These are phyloP conservation scores for Leiothrix lutea DNA, from an alignment of 2,113 vertebrate genomes.

Conservation along the genomic window DNA sequence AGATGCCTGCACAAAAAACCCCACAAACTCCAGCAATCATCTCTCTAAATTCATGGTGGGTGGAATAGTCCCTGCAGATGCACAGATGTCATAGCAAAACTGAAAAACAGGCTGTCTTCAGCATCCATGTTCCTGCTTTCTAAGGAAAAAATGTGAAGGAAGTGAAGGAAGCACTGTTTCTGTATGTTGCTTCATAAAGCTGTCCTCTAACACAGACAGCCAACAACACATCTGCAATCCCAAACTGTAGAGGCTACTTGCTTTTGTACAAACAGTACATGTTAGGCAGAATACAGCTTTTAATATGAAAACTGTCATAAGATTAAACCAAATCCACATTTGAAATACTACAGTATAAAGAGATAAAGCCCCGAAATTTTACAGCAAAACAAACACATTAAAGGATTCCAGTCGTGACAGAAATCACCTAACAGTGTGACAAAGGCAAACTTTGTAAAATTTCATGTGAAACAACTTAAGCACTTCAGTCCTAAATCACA, in stretches of 20 bases:
- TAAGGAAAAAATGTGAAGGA: background rate
- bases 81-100: background rate
- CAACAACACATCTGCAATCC: background rate
- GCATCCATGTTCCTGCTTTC: background rate
- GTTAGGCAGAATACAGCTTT: background rate
- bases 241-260: background rate
- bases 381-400: background rate
- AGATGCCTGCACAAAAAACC: background rate
- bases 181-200: background rate
- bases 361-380: background rate
- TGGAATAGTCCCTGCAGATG: background rate
- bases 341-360: background rate
- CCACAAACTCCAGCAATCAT: background rate
- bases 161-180: background rate
- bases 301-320: background rate
- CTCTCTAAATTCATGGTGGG: background rate
- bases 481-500: constrained; percentile 40
- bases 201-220: background rate
- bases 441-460: background rate
- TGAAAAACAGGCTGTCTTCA: background rate
- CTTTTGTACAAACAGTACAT: background rate
- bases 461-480: background rate
- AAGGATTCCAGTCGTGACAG: background rate
- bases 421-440: background rate
- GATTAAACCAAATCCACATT: background rate